Conservation (phyloP, 2,888 invertebrate species). For the Pyrrhosoma nymphula region DNA sequence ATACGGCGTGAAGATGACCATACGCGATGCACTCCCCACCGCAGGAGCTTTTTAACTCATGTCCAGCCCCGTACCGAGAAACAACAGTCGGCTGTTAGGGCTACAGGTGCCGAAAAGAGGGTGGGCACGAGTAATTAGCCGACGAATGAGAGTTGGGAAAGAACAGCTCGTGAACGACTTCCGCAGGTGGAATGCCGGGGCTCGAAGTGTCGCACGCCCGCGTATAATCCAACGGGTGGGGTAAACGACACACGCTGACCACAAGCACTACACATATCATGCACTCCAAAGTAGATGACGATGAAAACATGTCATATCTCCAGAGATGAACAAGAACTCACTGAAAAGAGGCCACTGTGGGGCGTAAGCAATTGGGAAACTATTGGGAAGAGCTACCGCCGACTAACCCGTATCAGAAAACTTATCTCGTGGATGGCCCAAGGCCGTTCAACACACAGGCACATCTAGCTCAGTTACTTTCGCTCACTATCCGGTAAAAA, state of each 20-base stretch:
- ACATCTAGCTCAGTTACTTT: constrained; percentile 27
- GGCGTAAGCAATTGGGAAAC: background rate
- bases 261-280: background rate
- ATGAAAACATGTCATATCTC: background rate
- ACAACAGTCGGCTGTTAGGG: background rate
- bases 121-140: background rate
- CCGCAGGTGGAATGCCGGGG: background rate
- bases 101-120: background rate
- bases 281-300: background rate
- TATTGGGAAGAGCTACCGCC: background rate
- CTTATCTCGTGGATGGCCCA: constrained; percentile 7
- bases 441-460: constrained; percentile 11
- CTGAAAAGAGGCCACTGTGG: background rate
- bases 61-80: background rate
- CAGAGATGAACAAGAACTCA: background rate
- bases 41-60: background rate
- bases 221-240: background rate
- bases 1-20: too few species aligned
- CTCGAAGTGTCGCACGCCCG: background rate
- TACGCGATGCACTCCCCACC: background rate
- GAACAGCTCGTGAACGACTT: background rate
- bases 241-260: background rate
- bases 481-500: background rate
- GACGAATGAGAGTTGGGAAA: background rate
- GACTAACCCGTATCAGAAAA: background rate